Percentiles rank a stretch among this genome's conserved stretches.
phyloP scores from a whole-genome alignment of 2,888 invertebrate species.

The Oasisia sp. region DNA sequence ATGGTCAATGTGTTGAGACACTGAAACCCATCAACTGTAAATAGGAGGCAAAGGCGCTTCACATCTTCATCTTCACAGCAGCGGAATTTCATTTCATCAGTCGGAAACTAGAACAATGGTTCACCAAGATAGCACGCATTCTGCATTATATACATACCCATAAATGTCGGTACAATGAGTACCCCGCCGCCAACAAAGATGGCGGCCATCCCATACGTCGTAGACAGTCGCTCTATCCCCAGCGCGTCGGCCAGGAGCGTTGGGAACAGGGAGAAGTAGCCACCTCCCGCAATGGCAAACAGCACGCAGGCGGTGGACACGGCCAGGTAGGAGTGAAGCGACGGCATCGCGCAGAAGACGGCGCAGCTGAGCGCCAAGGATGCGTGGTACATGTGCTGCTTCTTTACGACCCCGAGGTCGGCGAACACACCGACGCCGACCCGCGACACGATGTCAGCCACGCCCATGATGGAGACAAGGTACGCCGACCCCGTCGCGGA shows the following conservation, averaged over 20 bases:
- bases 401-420: conserved; percentile 31
- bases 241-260: not conserved
- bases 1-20: too few relatives aligned
- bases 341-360: not conserved
- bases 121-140: not conserved
- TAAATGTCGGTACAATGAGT: not conserved
- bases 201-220: not conserved
- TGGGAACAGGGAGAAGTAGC: not conserved
- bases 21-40: too few relatives aligned
- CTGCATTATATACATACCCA: not conserved
- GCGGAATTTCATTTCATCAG: not conserved
- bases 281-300: not conserved
- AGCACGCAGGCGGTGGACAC: not conserved
- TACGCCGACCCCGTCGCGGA: conserved; percentile 74
- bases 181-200: not conserved
- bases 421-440: conserved; percentile 72
- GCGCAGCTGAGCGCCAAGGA: not conserved
- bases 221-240: conserved; percentile 5
- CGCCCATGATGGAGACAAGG: conserved; percentile 80
- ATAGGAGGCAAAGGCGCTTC: too few relatives aligned
- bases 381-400: conserved; percentile 26
- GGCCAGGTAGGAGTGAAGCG: not conserved
- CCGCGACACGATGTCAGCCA: conserved; percentile 77
- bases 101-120: not conserved
- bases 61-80: too few relatives aligned